Evolutionary conservation across 2,797 vertebrate species (phyloP), one percentile per base, ranked within the genome.

Genomic region (Neomorphus geoffroyi): DNA sequence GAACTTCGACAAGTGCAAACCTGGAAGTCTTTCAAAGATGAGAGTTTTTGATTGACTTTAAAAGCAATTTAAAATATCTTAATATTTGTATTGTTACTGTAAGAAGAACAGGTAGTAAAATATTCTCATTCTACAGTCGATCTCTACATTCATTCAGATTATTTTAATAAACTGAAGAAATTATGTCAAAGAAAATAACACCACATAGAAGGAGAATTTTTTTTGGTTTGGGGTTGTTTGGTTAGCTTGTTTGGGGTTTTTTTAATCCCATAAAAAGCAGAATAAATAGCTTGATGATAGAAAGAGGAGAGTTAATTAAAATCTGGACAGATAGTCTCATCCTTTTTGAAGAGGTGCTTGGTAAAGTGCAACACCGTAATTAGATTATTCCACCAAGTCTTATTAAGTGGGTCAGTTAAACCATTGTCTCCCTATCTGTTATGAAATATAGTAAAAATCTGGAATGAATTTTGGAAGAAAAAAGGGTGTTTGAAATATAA

Each of bases 141-240:
- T 60, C 12, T 62, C 16, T 50, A 7, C 12, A 17, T 41, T 64
- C 1, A 53, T 73, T 70, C 46, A 69, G 26, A 37, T 64, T 80
- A 66, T 41, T 88, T 93, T 73, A 64, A 62, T 73, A 81, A 77
- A 48, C 6, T n/a, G 18, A 77, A 93, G 32, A 90, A 86, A 66
- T 30, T 0, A 10, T 50, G 2, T 57, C 28, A 50, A 70, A 69
- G 9, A 82, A 84, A 93, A 72, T 19, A 82, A 41, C 2, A 62
- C 5, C 37, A 73, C 10, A 13, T 0, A 48, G 15, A 46, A 54
- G 0, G 5, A 83, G 12, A 2, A 41, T 19, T 17, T 1, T 33
- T 61, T 66, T 37, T 50, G 33, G 28, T 12, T 7, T 5, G 8
- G 3, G 5, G 5, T 11, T 77, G 53, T 46, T 33, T 30, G 9